A percentile compares a stretch with the other conserved stretches of the same genome.
phyloP scores from a whole-genome alignment of 2,797 vertebrate genomes.

The Esox lucius region DNA sequence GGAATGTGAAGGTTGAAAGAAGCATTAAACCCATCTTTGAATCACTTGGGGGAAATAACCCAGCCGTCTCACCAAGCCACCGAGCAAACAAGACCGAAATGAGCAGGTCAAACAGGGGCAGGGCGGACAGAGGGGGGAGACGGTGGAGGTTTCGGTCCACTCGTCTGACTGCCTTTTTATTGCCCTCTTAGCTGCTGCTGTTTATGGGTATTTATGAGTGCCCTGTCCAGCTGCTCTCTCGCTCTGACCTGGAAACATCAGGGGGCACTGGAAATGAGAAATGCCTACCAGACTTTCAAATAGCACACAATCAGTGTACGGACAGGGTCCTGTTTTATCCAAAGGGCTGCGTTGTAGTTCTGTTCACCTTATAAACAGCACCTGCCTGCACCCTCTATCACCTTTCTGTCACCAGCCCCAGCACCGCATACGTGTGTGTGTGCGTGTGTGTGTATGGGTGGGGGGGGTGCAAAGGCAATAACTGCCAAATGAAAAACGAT shows the following conservation, averaged over 20 bases:
- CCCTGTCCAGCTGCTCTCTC: conserved; percentile 16
- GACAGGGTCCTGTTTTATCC: too few species aligned
- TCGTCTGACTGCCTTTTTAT: conserved; percentile 26
- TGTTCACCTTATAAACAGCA: too few species aligned
- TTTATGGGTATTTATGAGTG: conserved; percentile 37
- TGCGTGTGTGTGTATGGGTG: conserved; percentile 45
- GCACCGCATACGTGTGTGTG: conserved; percentile 47
- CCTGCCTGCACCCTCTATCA: conserved; percentile 36
- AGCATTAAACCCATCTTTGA: conserved; percentile 47
- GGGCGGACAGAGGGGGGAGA: conserved; percentile 15
- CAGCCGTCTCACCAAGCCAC: conserved; percentile 47
- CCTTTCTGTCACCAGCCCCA: conserved; percentile 41
- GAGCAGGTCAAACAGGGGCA: conserved; percentile 44
- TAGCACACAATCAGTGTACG: too few species aligned
- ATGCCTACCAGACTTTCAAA: too few species aligned
- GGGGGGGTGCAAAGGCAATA: conserved; percentile 63
- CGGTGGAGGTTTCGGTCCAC: conserved; percentile 5
- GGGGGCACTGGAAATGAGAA: background rate
- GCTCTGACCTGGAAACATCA: conserved; percentile 12
- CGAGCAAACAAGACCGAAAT: conserved; percentile 64
- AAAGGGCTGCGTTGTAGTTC: too few species aligned
- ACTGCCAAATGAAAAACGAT: conserved; percentile 76
- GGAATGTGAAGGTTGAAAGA: conserved; percentile 35
- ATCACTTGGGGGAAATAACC: conserved; percentile 36
- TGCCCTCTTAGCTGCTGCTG: conserved; percentile 22